These are phyloP conservation scores for Pelobates cultripes DNA, from an alignment of 2,797 vertebrate genomes.

Conservation along the genomic window DNA sequence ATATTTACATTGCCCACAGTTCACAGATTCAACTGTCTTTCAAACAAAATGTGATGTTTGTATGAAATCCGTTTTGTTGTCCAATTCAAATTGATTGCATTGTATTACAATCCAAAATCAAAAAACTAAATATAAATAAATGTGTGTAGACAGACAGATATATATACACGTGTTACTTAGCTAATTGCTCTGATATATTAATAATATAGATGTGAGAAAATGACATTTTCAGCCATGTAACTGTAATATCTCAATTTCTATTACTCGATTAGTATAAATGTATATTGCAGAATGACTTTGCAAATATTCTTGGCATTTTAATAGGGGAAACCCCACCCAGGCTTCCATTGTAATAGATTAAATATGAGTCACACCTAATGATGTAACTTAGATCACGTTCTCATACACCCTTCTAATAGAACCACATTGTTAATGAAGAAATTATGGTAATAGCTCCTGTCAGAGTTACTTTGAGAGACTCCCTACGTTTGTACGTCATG, in stretches of 20 bases:
- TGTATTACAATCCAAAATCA: too few species aligned
- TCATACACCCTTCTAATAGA: background rate
- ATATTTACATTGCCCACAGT: too few species aligned
- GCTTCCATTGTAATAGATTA: conserved; percentile 26
- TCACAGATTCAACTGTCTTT: too few species aligned
- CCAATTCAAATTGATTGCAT: too few species aligned
- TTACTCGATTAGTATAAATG: background rate
- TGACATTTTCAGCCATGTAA: too few species aligned
- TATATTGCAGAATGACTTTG: conserved; percentile 19
- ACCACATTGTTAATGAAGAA: background rate
- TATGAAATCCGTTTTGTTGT: too few species aligned
- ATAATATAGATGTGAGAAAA: too few species aligned
- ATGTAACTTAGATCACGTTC: conserved; percentile 20
- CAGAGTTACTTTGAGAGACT: background rate
- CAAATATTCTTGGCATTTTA: conserved; percentile 34
- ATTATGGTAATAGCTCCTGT: background rate
- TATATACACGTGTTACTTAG: too few species aligned
- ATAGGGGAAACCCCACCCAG: conserved; percentile 46
- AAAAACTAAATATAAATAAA: too few species aligned
- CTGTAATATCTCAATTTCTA: background rate
- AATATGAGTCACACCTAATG: conserved; percentile 34
- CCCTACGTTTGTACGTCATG: background rate
- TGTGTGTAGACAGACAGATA: too few species aligned
- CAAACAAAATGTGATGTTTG: too few species aligned
- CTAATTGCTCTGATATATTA: too few species aligned